Percentiles rank a stretch among this genome's conserved stretches.
phyloP scores from a whole-genome alignment of 1,140 invertebrate species.

The Orius insidiosus region DNA sequence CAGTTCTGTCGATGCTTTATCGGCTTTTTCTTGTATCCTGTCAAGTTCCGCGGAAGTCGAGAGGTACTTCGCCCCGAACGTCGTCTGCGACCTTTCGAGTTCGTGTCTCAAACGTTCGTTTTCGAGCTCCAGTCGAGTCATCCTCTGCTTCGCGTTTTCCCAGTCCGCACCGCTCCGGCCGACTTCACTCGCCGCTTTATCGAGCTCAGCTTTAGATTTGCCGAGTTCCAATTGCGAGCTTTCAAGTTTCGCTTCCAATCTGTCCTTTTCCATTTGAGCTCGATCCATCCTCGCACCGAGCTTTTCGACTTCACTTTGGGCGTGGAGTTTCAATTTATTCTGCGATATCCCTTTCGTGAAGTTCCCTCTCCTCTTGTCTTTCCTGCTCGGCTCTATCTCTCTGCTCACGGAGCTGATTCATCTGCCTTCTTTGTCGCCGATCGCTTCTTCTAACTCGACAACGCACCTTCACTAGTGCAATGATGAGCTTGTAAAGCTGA shows the following conservation, averaged over 20 bases:
- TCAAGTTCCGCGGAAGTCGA: constrained; percentile 50
- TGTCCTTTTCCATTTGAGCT: constrained; percentile 71
- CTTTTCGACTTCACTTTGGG: constrained; percentile 58
- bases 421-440: constrained; percentile 95
- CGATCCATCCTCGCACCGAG: constrained; percentile 62
- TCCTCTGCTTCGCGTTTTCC: constrained; percentile 72
- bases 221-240: constrained; percentile 82
- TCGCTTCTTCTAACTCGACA: constrained; percentile 88
- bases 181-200: constrained; percentile 76
- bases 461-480: constrained; percentile 76
- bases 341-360: constrained; percentile 82
- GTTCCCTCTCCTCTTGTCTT: constrained; percentile 83
- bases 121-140: constrained; percentile 70
- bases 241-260: constrained; percentile 76
- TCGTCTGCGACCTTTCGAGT: constrained; percentile 62
- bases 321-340: constrained; percentile 90
- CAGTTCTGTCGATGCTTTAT: constrained; percentile 66
- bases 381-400: constrained; percentile 91
- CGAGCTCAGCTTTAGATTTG: constrained; percentile 81
- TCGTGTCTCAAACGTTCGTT: constrained; percentile 75
- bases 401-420: constrained; percentile 77
- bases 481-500: constrained; percentile 84
- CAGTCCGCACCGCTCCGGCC: constrained; percentile 73
- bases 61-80: constrained; percentile 49
- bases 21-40: constrained; percentile 68